Base-by-base conservation (phyloP, 2,113 vertebrate genomes). In the Prolemur simus region DNA sequence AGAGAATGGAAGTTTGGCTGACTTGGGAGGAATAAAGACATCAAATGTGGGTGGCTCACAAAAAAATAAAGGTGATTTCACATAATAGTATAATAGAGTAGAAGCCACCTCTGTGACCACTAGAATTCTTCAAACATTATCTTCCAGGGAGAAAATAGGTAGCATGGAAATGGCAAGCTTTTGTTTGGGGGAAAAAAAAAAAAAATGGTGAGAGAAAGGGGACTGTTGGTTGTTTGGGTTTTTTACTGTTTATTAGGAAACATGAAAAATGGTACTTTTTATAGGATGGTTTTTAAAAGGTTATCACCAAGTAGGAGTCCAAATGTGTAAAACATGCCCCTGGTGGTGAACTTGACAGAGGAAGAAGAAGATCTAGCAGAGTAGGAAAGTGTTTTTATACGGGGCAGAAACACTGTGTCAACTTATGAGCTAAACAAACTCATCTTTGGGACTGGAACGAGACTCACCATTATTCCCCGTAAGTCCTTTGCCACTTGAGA, bases 381-480 rank as follows among this genome's bases (percentile, higher is more conserved):
- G 52, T 21, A 37, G n/a, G 27, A 78, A 17, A 86, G 54, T 27
- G 88, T 82, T 97, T 92, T 96, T 96, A 87, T 94, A 89, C 74
- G 89, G 47, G 56, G 8, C 58, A 93, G 89, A 85, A 97, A 84
- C 63, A 89, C 86, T 91, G 81, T 96, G 94, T 54, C 74, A 76
- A 45, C 29, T 45, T 78, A 60, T 76, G 78, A 87, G 14, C 6
- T 27, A 94, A 71, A 58, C 18, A 69, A 21, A 17, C 73, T 93
- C 13, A 2, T 89, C 96, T 97, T 96, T 93, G 93, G 97, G 54
- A 87, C 78, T 32, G 96, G 95, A 96, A 96, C 97, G 20, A 96
- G 86, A 71, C 89, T 97, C 89, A 17, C 78, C 9, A 3, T 96
- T 80, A 45, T 73, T 97, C 93, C 97, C 66, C 2, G 87, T 97